Conservation (phyloP, 2,888 invertebrate species). For the Embidobia sp. region DNA sequence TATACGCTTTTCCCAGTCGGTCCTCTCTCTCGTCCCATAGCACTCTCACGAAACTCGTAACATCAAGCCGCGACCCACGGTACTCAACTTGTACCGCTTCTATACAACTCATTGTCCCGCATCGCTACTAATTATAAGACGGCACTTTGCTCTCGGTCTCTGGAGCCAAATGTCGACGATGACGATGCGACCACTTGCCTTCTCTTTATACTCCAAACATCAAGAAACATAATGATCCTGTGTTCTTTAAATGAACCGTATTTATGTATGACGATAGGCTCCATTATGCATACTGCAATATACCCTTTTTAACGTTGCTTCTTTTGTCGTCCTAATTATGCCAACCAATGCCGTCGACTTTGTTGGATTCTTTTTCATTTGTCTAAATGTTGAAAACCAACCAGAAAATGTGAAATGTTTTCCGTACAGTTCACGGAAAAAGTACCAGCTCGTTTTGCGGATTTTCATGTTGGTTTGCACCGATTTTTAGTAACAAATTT, state of each 20-base stretch:
- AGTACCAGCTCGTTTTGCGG: no score
- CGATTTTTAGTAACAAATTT: no score
- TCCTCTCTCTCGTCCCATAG: conserved; percentile 45
- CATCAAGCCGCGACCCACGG: conserved; percentile 56
- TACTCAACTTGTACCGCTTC: conserved; percentile 64
- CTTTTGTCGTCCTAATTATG: conserved; percentile 45
- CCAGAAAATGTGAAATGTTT: no score
- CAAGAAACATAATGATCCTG: conserved; percentile 59
- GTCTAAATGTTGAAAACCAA: no score
- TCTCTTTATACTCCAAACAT: conserved; percentile 59
- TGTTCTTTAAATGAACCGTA: conserved; percentile 48
- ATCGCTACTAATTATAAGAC: conserved; percentile 73
- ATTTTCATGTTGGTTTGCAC: no score
- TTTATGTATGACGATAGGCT: conserved; percentile 48
- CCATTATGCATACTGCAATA: conserved; percentile 32
- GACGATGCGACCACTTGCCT: conserved; percentile 59
- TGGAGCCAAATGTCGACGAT: conserved; percentile 60
- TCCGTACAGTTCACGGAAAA: no score
- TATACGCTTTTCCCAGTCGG: conserved; percentile 34
- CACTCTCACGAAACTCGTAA: conserved; percentile 65
- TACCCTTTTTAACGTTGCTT: conserved; percentile 25
- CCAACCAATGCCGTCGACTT: no score
- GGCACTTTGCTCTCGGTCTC: conserved; percentile 66
- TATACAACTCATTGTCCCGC: conserved; percentile 66
- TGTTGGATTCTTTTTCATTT: no score